Base-by-base conservation (phyloP, 2,888 invertebrate genomes). In the Brassicogethes aeneus region DNA sequence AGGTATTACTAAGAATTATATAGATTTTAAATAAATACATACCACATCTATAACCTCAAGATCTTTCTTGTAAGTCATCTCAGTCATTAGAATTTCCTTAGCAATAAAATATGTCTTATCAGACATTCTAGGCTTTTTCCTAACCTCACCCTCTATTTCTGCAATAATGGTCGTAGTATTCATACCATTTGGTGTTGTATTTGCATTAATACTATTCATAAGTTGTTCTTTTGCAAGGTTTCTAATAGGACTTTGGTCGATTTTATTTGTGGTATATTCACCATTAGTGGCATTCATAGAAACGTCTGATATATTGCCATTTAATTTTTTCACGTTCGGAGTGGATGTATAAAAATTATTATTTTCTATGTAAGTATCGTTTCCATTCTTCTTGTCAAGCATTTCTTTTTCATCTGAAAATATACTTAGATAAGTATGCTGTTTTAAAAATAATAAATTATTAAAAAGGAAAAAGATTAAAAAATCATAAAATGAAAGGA, bases 61-160 rank as follows among this genome's bases (percentile, higher is more conserved):
- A 65, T 96, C 95, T 59, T 92, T 87, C 61, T 90, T 90, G 67
- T 94, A 95, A 0, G 95, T 95, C 52, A 94, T 74, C 65, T 96
- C 95, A 1, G 94, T 95, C 89, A 93, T 93, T 40, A 95, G 74
- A 53, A 96, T 74, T 69, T 96, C 95, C 67, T 94, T 94, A 37
- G 87, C 85, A 51, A 92, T 81, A 65, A 83, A 91, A 67, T 89
- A 91, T 13, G 80, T 79, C 58, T 77, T 79, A 56, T 85, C 85
- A 2, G 57, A 50, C 13, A 47, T 43, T 46, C 59, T 59, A 2
- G 56, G 51, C 45, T 65, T 69, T 44, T 64, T 68, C 47, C 65
- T 67, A 7, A 64, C 59, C 46, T 68, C 67, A 2, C 65, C 65
- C 48, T 69, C 69, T 16, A 67, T 66, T 33, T 68, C 68, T 1